phyloP scores from a whole-genome alignment of 2,113 vertebrate species.

The Malurus melanocephalus region DNA sequence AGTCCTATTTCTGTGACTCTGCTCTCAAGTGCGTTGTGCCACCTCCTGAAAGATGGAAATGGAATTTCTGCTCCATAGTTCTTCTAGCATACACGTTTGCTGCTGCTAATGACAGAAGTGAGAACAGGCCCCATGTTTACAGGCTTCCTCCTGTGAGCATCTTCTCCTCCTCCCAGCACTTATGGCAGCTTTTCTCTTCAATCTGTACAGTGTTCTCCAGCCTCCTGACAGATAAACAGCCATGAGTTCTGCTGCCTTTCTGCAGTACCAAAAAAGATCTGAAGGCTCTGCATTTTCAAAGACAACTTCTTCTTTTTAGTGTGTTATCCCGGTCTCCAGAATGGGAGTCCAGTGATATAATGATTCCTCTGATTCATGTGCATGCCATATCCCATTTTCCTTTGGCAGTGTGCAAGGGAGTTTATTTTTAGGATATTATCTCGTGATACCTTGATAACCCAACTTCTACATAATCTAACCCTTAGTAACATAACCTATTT shows the following conservation, averaged over 20 bases:
- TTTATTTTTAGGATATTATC: background rate
- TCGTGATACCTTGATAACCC: background rate
- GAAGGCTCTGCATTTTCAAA: conserved; percentile 18
- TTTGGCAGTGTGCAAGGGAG: background rate
- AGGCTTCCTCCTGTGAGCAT: background rate
- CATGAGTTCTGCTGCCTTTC: background rate
- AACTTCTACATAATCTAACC: background rate
- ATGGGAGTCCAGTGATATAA: background rate
- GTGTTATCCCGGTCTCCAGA: rapidly evolving
- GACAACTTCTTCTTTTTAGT: background rate
- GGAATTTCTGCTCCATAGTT: background rate
- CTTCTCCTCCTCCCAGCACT: background rate
- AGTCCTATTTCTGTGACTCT: background rate
- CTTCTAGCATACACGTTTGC: background rate
- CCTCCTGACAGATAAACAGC: background rate
- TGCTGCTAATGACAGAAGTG: background rate
- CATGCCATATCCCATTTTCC: background rate
- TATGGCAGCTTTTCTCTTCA: background rate
- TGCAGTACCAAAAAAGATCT: background rate
- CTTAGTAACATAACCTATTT: background rate
- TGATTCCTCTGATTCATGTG: background rate
- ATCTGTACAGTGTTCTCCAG: background rate
- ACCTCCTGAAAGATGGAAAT: background rate
- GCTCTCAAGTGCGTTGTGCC: background rate
- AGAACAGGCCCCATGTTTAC: background rate